Base-by-base conservation (phyloP, 2,888 invertebrate genomes). In the Melanotus villosus region DNA sequence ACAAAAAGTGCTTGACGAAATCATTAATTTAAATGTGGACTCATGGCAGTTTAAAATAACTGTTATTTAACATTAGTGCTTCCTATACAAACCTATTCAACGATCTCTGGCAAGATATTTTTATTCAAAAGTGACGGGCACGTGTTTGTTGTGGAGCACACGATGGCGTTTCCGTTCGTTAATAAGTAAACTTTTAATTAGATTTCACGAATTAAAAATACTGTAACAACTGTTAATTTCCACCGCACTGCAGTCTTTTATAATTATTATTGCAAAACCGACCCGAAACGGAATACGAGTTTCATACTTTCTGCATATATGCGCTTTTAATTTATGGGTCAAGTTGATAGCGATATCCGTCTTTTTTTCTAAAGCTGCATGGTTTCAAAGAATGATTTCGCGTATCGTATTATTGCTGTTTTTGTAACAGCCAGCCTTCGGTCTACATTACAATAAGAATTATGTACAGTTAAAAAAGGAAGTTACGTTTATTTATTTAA, bases 321-420 rank as follows among this genome's bases (percentile, higher is more conserved):
- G 50, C 32, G 16, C n/a, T 52, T 10, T 52, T 5, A 52, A 52
- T 52, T 52, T 52, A 50, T 50, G 16, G 52, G 52, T 52, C 52
- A 52, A 52, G 52, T 52, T 52, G 52, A 52, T 32, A 34, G 52
- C 30, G 32, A 52, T 52, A 52, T 34, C 47, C 47, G 47, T 47
- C 23, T 47, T 2, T 26, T 47, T 43, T 41, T 41, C 19, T 10
- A 10, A 4, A 12, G 19, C 23, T 26, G n/a, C 23, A 52, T 9
- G 12, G 52, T 52, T 52, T 9, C 32, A 5, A 52, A 34, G 32
- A 52, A 12, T 52, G 52, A 16, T 52, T 52, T 52, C 18, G n/a
- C 16, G 52, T 52, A 30, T 52, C 32, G 32, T 34, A 19, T 52
- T 52, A 32, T 43, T 14, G 16, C 16, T 16, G 12, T 2, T 18